Conservation (phyloP, 2,797 vertebrate species). For the Corythornis leucogaster region DNA sequence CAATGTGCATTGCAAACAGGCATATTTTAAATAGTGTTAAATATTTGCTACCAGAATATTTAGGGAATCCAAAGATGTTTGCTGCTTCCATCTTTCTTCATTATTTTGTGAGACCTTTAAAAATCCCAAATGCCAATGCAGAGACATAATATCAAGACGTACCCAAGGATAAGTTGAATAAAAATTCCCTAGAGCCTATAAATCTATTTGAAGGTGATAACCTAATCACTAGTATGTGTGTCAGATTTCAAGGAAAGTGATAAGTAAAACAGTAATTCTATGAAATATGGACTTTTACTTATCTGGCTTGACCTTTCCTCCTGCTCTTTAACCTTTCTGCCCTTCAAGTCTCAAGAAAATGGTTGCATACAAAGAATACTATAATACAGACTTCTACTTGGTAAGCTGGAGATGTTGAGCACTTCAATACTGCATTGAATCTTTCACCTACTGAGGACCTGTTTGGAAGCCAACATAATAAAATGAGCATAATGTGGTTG, state of each 20-base stretch:
- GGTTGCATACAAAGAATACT: not conserved
- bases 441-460: not conserved
- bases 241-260: constrained; percentile 60
- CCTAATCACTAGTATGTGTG: constrained; percentile 51
- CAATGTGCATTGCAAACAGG: not conserved
- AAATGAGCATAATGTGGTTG: not conserved
- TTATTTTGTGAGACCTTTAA: constrained; percentile 54
- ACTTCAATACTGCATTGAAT: not conserved
- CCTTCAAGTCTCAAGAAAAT: constrained; percentile 48
- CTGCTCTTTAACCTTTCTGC: constrained; percentile 57
- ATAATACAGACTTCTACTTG: constrained; percentile 1
- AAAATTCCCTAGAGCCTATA: constrained; percentile 64
- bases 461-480: not conserved
- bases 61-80: not conserved
- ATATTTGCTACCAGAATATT: not conserved
- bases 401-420: constrained; percentile 17
- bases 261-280: constrained; percentile 71
- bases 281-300: constrained; percentile 71
- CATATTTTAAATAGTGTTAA: not conserved
- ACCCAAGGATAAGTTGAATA: constrained; percentile 63
- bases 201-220: constrained; percentile 72
- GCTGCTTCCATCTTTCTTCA: not conserved
- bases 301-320: constrained; percentile 53
- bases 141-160: constrained; percentile 49
- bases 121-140: constrained; percentile 26